Base-by-base conservation (phyloP, 2,888 invertebrate genomes). In the Pristionchus exspectatus region DNA sequence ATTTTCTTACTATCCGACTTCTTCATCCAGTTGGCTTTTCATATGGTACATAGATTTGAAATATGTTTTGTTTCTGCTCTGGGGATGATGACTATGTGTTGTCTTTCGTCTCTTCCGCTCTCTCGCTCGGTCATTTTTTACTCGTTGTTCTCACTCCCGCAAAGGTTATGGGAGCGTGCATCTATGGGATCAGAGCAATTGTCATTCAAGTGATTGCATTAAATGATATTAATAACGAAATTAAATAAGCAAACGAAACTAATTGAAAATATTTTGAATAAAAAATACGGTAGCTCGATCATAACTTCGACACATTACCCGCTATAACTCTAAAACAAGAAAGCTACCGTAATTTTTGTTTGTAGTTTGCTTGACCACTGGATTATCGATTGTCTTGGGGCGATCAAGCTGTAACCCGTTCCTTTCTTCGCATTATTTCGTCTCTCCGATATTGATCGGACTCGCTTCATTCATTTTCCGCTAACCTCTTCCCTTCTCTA, bases 381-480 rank as follows among this genome's bases (percentile, higher is more conserved):
- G 14, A 30, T 59, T 85, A 85, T 85, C 38, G 84, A 85, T 85
- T 38, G 56, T 56, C 56, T 59, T 56, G 3, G 81, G 50, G n/a
- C 2, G 81, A 81, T 81, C 81, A 50, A 50, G 81, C 81, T 27
- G n/a, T 1, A 81, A 54, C 81, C 59, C 16, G 84, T 85, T 56
- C 84, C 84, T 85, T 85, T 85, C 59, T 59, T 85, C 84, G 59
- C 59, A 59, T 85, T 59, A 85, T 85, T 85, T 85, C 59, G 84
- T 38, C 24, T 85, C 50, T 30, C 33, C 56, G 59, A 85, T 59
- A 85, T 85, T 59, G 84, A 85, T 85, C 59, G 27, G 30, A 38
- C 56, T 85, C 59, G 59, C 84, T 85, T 59, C 59, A 27, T 38
- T 85, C 84, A 85, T 85, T 33, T 85, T 56, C 27, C 81, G 27